These are phyloP conservation scores for Anguilla megastoma DNA, from an alignment of 2,797 vertebrate species.

Conservation along the genomic window DNA sequence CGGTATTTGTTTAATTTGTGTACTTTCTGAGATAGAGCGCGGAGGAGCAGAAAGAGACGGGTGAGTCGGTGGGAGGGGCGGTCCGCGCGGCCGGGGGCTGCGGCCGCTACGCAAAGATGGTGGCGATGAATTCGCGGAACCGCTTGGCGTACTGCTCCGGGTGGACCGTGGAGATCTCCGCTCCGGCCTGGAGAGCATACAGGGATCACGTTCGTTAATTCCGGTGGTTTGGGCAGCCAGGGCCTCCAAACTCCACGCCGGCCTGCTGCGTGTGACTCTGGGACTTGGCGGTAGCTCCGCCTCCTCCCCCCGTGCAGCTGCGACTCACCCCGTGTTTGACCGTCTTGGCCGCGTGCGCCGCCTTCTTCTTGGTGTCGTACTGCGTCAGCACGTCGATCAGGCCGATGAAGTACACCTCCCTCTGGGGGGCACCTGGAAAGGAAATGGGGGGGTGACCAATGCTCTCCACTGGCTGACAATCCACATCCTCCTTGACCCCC, in stretches of 20 bases:
- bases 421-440: slow-evolving; percentile 65
- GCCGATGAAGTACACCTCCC: slow-evolving; percentile 75
- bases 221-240: not conserved
- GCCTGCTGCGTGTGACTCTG: not conserved
- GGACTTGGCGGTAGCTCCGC: not conserved
- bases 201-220: not conserved
- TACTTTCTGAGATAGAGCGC: not conserved
- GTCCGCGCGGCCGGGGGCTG: not conserved
- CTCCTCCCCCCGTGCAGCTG: not conserved
- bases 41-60: not conserved
- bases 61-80: not conserved
- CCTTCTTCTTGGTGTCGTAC: slow-evolving; percentile 93
- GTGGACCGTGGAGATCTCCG: slow-evolving; percentile 88
- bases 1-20: not conserved
- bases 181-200: slow-evolving; percentile 50
- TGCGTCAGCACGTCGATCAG: slow-evolving; percentile 76
- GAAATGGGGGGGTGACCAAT: not conserved
- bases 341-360: slow-evolving; percentile 91
- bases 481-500: not conserved
- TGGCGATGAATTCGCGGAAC: slow-evolving; percentile 92
- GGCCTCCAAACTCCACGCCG: not conserved
- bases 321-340: slow-evolving; percentile 90
- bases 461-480: not conserved
- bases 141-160: slow-evolving; percentile 92
- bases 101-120: slow-evolving; percentile 83